phyloP scores from a whole-genome alignment of 2,888 invertebrate species.

The Ophion obscuratus region DNA sequence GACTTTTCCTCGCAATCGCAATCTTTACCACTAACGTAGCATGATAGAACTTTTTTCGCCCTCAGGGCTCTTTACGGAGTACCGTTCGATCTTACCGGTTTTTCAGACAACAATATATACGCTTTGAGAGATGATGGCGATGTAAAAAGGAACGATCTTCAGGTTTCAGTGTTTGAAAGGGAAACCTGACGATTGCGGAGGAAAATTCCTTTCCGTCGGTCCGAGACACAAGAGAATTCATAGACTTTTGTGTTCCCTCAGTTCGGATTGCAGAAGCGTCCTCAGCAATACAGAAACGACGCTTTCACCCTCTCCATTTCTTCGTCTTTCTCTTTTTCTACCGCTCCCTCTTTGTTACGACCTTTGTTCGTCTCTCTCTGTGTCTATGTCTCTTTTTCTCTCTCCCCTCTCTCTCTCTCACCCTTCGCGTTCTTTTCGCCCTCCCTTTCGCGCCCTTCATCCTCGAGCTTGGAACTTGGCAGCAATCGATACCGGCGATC shows the following conservation, averaged over 20 bases:
- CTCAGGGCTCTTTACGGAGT: too few relatives aligned
- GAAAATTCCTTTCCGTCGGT: conserved; percentile 68
- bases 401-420: conserved; percentile 16
- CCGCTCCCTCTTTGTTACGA: conserved; percentile 4
- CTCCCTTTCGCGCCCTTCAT: conserved; percentile 55
- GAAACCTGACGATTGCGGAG: conserved; percentile 43
- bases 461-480: conserved; percentile 51
- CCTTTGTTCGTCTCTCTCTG: not conserved
- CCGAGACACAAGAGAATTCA: conserved; percentile 45
- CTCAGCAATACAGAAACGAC: conserved; percentile 29
- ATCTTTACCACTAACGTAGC: too few relatives aligned
- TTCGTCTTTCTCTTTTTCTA: conserved; percentile 21
- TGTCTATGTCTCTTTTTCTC: not conserved
- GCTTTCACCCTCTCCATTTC: conserved; percentile 53
- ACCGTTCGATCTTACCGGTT: too few relatives aligned
- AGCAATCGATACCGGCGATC: conserved; percentile 64
- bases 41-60: too few relatives aligned
- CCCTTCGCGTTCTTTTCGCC: conserved; percentile 35
- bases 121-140: conserved; percentile 13
- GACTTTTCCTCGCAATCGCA: too few relatives aligned
- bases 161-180: conserved; percentile 25
- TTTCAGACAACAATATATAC: not conserved
- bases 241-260: conserved; percentile 29
- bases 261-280: conserved; percentile 52
- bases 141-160: conserved; percentile 50